Percentiles rank a stretch among this genome's conserved stretches.
phyloP scores from a whole-genome alignment of 2,113 vertebrate species.

The Pteruthius melanotis region DNA sequence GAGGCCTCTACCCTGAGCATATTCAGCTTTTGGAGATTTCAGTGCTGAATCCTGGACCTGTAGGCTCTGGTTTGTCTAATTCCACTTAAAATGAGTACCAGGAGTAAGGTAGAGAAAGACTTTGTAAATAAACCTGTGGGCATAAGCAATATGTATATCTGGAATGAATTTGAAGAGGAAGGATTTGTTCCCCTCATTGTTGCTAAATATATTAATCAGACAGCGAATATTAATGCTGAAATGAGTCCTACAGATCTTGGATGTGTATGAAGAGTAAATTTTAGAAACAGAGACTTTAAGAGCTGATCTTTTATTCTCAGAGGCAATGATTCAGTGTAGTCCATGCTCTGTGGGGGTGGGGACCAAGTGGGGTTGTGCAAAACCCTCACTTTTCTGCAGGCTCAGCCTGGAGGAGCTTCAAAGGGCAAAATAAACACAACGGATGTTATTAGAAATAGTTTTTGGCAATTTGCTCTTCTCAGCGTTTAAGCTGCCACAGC shows the following conservation, averaged over 20 bases:
- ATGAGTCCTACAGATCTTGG: not conserved
- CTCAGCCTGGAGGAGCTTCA: conserved; percentile 32
- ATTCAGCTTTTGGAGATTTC: not conserved
- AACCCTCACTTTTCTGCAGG: not conserved
- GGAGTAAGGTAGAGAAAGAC: not conserved
- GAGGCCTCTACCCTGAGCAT: not conserved
- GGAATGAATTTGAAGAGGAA: not conserved
- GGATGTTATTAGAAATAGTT: conserved; percentile 24
- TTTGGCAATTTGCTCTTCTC: not conserved
- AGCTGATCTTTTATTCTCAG: not conserved
- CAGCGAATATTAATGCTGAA: not conserved
- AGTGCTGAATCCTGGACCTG: not conserved
- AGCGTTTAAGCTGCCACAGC: not conserved
- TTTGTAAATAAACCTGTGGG: not conserved
- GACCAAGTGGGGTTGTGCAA: not conserved
- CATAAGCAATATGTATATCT: not conserved
- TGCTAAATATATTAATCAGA: not conserved
- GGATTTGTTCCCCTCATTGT: not conserved
- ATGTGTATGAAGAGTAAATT: not conserved
- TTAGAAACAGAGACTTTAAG: not conserved
- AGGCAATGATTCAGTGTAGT: not conserved
- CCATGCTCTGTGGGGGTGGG: not conserved
- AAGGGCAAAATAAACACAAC: not conserved
- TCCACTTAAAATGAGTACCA: not conserved
- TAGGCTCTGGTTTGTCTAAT: not conserved